Evolutionary conservation across 1,140 invertebrate genomes (phyloP).

Genomic region (Pseudomyrmex concolor): DNA sequence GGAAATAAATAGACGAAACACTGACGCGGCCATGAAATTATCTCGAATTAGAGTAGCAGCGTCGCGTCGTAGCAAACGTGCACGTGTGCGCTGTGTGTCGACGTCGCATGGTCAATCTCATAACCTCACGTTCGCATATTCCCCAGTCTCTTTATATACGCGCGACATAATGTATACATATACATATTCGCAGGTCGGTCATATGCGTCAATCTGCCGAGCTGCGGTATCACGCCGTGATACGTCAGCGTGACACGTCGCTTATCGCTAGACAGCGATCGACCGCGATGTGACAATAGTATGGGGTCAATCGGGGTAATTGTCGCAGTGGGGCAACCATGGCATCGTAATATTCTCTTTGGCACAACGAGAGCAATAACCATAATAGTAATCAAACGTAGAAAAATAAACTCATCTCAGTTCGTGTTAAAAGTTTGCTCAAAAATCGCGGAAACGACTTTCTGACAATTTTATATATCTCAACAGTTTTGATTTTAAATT

Average conservation of each 20-base stretch:
- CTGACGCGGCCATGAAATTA: slow-evolving; percentile 56
- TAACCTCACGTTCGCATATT: slow-evolving; percentile 33
- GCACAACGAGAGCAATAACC: neutral
- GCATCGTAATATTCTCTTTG: neutral
- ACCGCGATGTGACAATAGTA: neutral
- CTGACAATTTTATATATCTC: no score
- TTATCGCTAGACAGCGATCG: slow-evolving; percentile 32
- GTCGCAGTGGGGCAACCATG: neutral
- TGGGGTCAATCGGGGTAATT: slow-evolving; percentile 18
- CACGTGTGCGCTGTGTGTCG: neutral
- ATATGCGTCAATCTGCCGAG: slow-evolving; percentile 18
- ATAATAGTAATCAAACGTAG: neutral
- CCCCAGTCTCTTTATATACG: slow-evolving; percentile 26
- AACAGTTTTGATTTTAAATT: neutral
- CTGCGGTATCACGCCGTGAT: slow-evolving; percentile 12
- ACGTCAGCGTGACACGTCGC: slow-evolving; percentile 24
- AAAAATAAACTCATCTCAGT: no score
- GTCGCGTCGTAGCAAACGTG: slow-evolving; percentile 21
- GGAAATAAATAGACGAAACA: slow-evolving; percentile 57
- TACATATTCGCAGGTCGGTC: slow-evolving; percentile 15
- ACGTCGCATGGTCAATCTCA: slow-evolving; percentile 28
- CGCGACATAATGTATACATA: slow-evolving; percentile 7
- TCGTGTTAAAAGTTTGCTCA: no score
- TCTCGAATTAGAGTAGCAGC: slow-evolving; percentile 57
- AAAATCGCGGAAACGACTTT: no score